phyloP scores from a whole-genome alignment of 2,113 vertebrate genomes.

The Catharus fuscescens region DNA sequence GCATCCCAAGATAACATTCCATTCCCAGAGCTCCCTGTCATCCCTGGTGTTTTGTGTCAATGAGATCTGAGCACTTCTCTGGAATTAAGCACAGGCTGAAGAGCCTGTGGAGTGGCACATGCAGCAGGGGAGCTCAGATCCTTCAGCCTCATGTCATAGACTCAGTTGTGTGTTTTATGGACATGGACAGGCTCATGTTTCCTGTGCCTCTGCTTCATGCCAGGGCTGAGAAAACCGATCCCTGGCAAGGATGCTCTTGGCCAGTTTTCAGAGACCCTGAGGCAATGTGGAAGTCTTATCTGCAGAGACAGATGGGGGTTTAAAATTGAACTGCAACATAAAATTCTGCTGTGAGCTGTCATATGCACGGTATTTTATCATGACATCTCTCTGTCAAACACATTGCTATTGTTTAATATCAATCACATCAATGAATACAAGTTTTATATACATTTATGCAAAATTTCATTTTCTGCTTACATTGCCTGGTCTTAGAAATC shows the following conservation, averaged over 20 bases:
- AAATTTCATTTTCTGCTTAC: conserved; percentile 18
- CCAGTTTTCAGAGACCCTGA: background rate
- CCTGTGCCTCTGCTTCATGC: background rate
- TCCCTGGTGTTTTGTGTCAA: background rate
- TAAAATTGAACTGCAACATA: conserved; percentile 4
- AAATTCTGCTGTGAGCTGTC: background rate
- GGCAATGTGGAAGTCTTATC: background rate
- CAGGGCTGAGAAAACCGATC: background rate
- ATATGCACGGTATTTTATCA: background rate
- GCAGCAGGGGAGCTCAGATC: background rate
- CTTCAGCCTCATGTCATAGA: background rate
- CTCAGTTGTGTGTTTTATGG: background rate
- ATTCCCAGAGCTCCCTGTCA: background rate
- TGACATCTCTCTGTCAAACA: background rate
- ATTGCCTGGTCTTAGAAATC: background rate
- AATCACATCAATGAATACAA: background rate
- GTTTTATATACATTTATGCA: conserved; percentile 9
- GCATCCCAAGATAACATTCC: background rate
- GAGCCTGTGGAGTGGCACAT: accelerated
- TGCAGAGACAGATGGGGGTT: background rate
- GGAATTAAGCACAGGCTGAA: background rate
- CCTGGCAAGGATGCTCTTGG: background rate
- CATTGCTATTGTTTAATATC: conserved; percentile 32
- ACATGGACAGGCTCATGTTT: background rate
- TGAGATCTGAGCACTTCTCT: background rate